Conservation (phyloP, 1,140 invertebrate genomes). For the Zaprionus gabonicus region DNA sequence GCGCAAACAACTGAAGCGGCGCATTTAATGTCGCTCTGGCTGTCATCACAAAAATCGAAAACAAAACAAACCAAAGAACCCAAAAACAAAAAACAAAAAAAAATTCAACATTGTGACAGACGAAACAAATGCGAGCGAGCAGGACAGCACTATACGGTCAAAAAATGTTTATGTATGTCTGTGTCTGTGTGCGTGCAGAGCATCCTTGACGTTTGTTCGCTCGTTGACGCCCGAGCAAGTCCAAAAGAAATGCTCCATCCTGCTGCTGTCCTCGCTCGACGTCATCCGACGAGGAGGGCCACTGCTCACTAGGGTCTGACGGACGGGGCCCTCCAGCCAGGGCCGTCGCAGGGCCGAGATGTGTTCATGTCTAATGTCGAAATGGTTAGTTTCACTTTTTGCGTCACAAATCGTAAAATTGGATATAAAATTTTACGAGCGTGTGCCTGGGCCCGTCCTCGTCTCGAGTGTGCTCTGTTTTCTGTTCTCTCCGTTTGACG, state of each 20-base stretch:
- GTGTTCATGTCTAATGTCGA: slow-evolving; percentile 82
- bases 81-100: slow-evolving; percentile 37
- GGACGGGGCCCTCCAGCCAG: slow-evolving; percentile 18
- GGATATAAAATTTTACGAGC: slow-evolving; percentile 83
- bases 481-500: slow-evolving; percentile 65
- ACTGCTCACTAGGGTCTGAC: neutral
- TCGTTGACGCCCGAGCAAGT: slow-evolving; percentile 73
- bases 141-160: slow-evolving; percentile 10
- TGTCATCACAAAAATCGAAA: slow-evolving; percentile 80
- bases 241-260: slow-evolving; percentile 32
- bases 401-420: slow-evolving; percentile 83
- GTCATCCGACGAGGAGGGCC: neutral
- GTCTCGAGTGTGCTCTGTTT: slow-evolving; percentile 59
- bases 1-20: slow-evolving; percentile 78
- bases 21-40: slow-evolving; percentile 80
- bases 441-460: slow-evolving; percentile 58
- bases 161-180: slow-evolving; percentile 7
- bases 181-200: slow-evolving; percentile 55
- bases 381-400: slow-evolving; percentile 83
- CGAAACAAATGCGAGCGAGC: slow-evolving; percentile 49
- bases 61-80: slow-evolving; percentile 68
- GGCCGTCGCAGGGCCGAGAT: slow-evolving; percentile 57
- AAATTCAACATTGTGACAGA: slow-evolving; percentile 46
- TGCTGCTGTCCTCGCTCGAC: slow-evolving; percentile 8
- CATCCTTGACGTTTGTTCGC: slow-evolving; percentile 81